Base-by-base conservation (phyloP, 2,888 invertebrate genomes). In the Scaptomyza caliginosa region DNA sequence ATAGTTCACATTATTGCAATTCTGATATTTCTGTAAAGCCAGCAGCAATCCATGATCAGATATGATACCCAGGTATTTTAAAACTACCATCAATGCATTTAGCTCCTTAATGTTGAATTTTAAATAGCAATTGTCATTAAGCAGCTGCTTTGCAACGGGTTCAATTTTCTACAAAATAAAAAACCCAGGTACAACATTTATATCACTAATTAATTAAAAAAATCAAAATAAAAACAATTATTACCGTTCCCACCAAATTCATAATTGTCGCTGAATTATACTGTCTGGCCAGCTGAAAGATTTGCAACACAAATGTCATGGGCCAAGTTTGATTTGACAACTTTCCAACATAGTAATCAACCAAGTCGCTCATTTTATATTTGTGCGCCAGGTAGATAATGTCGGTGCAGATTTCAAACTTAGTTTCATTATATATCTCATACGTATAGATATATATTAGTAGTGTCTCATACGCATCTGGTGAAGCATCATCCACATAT, bases 381-480 rank as follows among this genome's bases (percentile, higher is more conserved):
- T 74, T 73, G 17, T 39, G 50, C 3, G 78, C 76, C 45, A 86
- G 45, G 5, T 71, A 58, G 7, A 82, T 45, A 1, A 84, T 28
- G 32, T 86, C 77, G 0, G 32, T 23, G 21, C 60, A 76, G 52
- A 81, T 59, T 0, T 75, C 74, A 2, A 83, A 42, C 3, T 42
- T 50, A 11, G 62, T 66, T 6, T 66, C 42, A 19, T 67, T 65
- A 24, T 76, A 65, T 1, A 86, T 62, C 54, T 86, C 82, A 34
- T 80, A 82, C 13, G 71, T 76, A 48, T 86, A 86, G 11, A 82
- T 64, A 7, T 84, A 86, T 0, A 77, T 65, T 5, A 86, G 34
- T 13, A 86, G 23, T 0, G 69, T 55, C 23, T 80, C 76, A 28
- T 86, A 84, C 6, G 70, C 77, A 24, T 70, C 66, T 11, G 80